Base-by-base conservation (phyloP, 2,797 vertebrate genomes). In the Choloepus didactylus region DNA sequence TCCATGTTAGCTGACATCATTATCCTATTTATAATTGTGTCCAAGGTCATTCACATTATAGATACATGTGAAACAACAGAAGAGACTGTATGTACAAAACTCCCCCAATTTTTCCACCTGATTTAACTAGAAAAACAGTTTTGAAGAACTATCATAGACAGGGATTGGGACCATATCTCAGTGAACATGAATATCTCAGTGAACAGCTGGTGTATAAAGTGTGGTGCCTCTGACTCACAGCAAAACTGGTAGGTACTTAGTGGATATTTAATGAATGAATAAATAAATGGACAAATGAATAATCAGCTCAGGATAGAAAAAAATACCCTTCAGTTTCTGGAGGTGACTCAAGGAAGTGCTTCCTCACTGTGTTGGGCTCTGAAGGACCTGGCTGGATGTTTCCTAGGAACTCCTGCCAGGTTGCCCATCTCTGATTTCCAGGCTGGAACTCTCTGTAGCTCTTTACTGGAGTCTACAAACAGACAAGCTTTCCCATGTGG, bases 71-170 rank as follows among this genome's bases (percentile, higher is more conserved):
- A 91, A 51, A 49, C 15, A 64, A 79, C 51, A 88, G 62, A 89
- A 95, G 2, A 38, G 72, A 75, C 25, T 35, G 16, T 27, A 18
- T 44, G 75, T 82, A 31, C 56, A 38, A 67, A 62, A 44, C 44
- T 44, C 38, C 6, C 62, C 46, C n/a, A 95, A 76, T 80, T 44
- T 81, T n/a, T 92, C 21, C 14, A 73, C 9, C 31, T 80, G 86
- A 62, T 82, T 95, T 88, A 89, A 80, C 29, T 81, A 89, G 83
- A 44, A 95, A 89, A 93, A 85, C 49, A 67, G 70, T 64, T 60
- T 49, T 59, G 87, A 69, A 92, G 86, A 80, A 31, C 14, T 7
- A 84, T 14, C 41, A 49, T 19, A 84, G 83, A 31, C 21, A 87
- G 54, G 60, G 59, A 54, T 72, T 35, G 23, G 16, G 38, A 82